Conservation (phyloP, 64 coral and sea anemone genomes). For the Montipora capricornis region DNA sequence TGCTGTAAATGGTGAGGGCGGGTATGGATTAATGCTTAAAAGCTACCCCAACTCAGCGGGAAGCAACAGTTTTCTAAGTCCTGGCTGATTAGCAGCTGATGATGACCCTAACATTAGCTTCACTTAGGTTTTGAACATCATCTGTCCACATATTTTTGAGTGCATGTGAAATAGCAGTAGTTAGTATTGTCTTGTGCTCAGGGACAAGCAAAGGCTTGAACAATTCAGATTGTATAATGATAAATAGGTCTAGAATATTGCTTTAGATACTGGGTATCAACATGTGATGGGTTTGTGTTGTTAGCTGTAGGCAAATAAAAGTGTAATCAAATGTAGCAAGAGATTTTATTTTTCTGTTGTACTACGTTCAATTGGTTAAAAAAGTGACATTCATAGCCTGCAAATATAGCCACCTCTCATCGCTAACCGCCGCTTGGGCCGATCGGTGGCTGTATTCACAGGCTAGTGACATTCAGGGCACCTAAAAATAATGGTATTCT, state of each 20-base stretch:
- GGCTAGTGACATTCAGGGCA: too few relatives aligned
- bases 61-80: too few relatives aligned
- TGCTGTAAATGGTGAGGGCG: too few relatives aligned
- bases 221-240: background rate
- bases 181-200: background rate
- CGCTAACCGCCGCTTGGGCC: too few relatives aligned
- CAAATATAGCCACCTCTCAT: too few relatives aligned
- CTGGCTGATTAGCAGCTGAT: too few relatives aligned
- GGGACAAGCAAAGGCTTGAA: background rate
- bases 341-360: background rate
- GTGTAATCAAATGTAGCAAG: background rate
- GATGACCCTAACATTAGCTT: background rate
- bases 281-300: constrained; percentile 4
- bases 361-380: too few relatives aligned
- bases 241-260: background rate
- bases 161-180: constrained; percentile 9
- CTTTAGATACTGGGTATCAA: background rate
- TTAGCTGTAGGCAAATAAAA: constrained; percentile 12
- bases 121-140: background rate
- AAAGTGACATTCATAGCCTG: too few relatives aligned
- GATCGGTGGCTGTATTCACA: too few relatives aligned
- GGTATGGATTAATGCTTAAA: too few relatives aligned
- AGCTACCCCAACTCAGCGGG: too few relatives aligned
- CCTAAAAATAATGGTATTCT: too few relatives aligned
- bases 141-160: constrained; percentile 20